Conservation (phyloP, 2,888 invertebrate genomes). For the Leptopilina syphax region DNA sequence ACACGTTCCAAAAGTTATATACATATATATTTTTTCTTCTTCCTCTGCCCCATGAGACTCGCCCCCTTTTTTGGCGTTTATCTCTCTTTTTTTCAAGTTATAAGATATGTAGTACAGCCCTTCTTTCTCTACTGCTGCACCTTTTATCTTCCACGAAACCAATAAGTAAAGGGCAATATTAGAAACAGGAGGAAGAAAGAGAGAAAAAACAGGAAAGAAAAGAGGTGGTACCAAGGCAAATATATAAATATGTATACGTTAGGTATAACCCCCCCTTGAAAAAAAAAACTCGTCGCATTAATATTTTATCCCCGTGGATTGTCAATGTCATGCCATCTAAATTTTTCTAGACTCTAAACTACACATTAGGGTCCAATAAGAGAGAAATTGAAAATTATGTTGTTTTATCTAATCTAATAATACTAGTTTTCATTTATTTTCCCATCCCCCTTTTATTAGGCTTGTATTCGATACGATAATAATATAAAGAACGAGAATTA, state of each 20-base stretch:
- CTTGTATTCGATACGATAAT: neutral
- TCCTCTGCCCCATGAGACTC: slow-evolving; percentile 66
- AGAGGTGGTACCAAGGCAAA: slow-evolving; percentile 55
- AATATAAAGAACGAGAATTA: neutral
- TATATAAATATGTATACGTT: slow-evolving; percentile 45
- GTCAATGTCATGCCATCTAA: slow-evolving; percentile 64
- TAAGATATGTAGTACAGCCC: slow-evolving; percentile 46
- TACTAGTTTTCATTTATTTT: slow-evolving; percentile 2
- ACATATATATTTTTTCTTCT: slow-evolving; percentile 58
- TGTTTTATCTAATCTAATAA: neutral
- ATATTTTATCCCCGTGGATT: slow-evolving; percentile 72
- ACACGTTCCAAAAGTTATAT: slow-evolving; percentile 54
- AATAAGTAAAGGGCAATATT: slow-evolving; percentile 70
- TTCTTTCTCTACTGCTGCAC: slow-evolving; percentile 56
- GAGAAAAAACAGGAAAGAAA: slow-evolving; percentile 48
- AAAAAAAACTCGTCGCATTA: slow-evolving; percentile 66
- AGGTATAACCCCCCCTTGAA: slow-evolving; percentile 51
- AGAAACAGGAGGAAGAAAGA: slow-evolving; percentile 44
- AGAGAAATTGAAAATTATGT: slow-evolving; percentile 1
- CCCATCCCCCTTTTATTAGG: neutral
- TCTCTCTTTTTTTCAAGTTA: slow-evolving; percentile 41
- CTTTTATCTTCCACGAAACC: slow-evolving; percentile 68
- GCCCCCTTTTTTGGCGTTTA: slow-evolving; percentile 57
- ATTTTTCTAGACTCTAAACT: slow-evolving; percentile 26
- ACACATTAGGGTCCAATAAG: slow-evolving; percentile 33